These are phyloP conservation scores for Drosophila ogumai DNA, from an alignment of 1,140 invertebrate genomes.

Conservation along the genomic window DNA sequence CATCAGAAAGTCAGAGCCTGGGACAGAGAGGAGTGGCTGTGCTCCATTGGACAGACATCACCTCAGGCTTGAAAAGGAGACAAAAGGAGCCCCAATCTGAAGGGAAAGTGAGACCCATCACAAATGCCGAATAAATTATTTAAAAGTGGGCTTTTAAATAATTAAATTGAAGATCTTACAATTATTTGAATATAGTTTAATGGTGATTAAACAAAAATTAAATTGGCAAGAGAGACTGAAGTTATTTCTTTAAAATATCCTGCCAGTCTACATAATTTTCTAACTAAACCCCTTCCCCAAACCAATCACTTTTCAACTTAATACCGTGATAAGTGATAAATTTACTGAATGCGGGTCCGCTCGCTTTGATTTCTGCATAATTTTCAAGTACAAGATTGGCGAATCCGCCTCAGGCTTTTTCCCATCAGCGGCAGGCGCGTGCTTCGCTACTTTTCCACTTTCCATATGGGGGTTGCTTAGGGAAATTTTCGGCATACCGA, in stretches of 20 bases:
- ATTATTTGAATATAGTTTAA: background rate
- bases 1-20: constrained; percentile 45
- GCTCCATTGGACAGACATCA: constrained; percentile 51
- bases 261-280: background rate
- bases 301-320: background rate
- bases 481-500: constrained; percentile 34
- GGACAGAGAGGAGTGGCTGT: constrained; percentile 12
- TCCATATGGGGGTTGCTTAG: constrained; percentile 53
- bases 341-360: constrained; percentile 55
- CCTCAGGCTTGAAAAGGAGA: constrained; percentile 25
- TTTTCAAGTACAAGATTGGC: constrained; percentile 39
- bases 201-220: too few species aligned
- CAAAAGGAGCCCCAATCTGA: constrained; percentile 7
- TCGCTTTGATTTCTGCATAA: constrained; percentile 49
- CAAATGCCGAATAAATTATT: constrained; percentile 5
- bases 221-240: background rate
- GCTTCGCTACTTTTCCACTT: constrained; percentile 5
- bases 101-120: background rate
- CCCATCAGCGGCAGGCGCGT: constrained; percentile 54
- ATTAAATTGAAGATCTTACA: background rate
- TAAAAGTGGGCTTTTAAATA: background rate
- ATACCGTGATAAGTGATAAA: background rate
- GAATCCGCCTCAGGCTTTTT: constrained; percentile 56
- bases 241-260: background rate
- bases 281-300: background rate